Evolutionary conservation across 2,797 vertebrate species (phyloP).

Genomic region (Vultur gryphus): DNA sequence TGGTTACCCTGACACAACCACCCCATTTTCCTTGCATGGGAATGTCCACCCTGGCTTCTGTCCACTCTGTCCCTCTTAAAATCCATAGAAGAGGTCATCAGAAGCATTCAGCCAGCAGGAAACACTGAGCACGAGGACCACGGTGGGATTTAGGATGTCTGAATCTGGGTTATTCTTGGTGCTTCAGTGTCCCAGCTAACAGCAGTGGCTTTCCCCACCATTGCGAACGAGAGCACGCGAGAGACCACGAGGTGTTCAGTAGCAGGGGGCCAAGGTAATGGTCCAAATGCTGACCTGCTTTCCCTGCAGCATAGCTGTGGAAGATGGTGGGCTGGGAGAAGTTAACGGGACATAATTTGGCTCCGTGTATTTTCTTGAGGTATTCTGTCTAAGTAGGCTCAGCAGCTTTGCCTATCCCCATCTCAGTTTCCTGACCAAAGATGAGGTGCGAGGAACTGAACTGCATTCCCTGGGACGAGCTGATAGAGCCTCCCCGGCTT

Average conservation of each 20-base stretch:
- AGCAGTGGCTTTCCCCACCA: neutral
- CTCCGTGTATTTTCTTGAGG: neutral
- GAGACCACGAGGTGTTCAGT: neutral
- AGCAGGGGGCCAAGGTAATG: neutral
- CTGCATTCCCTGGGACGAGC: constrained; percentile 38
- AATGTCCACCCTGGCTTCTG: neutral
- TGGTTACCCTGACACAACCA: neutral
- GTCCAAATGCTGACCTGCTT: neutral
- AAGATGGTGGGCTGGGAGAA: neutral
- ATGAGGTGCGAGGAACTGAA: constrained; percentile 49
- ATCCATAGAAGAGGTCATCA: neutral
- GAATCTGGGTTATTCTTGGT: neutral
- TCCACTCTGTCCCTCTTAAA: neutral
- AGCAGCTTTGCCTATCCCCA: constrained; percentile 53
- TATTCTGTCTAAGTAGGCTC: constrained; percentile 34
- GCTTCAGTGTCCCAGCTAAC: neutral
- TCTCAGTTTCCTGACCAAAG: constrained; percentile 54
- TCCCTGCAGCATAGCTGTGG: neutral
- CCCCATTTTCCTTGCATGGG: neutral
- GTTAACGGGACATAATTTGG: neutral
- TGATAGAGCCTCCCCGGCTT: constrained; percentile 34
- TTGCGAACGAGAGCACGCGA: fast-evolving
- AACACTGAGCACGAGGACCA: neutral
- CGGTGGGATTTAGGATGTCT: neutral
- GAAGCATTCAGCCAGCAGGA: neutral